Evolutionary conservation across 2,113 vertebrate species (phyloP).

Genomic region (Brachyistius frenatus): DNA sequence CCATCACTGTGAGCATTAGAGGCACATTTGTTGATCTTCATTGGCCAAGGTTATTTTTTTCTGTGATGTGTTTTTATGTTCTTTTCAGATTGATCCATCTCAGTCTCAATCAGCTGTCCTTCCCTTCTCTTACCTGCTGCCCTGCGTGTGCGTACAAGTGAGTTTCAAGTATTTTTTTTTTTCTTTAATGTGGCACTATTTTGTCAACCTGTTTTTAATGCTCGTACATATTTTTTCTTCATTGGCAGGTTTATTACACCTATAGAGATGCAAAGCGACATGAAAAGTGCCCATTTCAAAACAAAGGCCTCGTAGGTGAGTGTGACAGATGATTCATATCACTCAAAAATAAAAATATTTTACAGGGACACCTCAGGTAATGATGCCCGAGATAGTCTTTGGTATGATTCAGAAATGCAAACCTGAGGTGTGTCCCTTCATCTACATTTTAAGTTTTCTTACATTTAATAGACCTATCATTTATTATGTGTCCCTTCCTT

Average conservation of each 20-base stretch:
- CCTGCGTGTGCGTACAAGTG: conserved; percentile 84
- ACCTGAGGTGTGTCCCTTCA: not conserved
- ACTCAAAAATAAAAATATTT: too few relatives aligned
- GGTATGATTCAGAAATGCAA: conserved; percentile 1
- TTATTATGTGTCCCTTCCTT: too few relatives aligned
- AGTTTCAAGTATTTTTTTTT: not conserved
- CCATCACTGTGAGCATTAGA: conserved; percentile 41
- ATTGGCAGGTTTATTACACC: conserved; percentile 73
- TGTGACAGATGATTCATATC: conserved; percentile 10
- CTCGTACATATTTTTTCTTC: conserved; percentile 17
- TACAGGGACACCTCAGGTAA: too few relatives aligned
- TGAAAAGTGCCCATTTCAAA: conserved; percentile 84
- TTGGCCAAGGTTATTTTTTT: not conserved
- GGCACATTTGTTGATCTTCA: not conserved
- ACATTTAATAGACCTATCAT: too few relatives aligned
- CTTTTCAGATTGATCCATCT: conserved; percentile 66
- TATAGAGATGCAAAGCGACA: conserved; percentile 77
- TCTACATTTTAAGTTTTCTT: too few relatives aligned
- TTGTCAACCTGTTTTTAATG: not conserved
- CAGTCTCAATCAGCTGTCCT: conserved; percentile 66
- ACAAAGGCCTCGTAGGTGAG: conserved; percentile 82
- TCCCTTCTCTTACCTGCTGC: conserved; percentile 71
- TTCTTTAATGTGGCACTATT: not conserved
- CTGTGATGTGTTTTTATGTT: not conserved
- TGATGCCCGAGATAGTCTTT: not conserved